phyloP scores from a whole-genome alignment of 1,140 invertebrate genomes.

The Dreissena polymorpha region DNA sequence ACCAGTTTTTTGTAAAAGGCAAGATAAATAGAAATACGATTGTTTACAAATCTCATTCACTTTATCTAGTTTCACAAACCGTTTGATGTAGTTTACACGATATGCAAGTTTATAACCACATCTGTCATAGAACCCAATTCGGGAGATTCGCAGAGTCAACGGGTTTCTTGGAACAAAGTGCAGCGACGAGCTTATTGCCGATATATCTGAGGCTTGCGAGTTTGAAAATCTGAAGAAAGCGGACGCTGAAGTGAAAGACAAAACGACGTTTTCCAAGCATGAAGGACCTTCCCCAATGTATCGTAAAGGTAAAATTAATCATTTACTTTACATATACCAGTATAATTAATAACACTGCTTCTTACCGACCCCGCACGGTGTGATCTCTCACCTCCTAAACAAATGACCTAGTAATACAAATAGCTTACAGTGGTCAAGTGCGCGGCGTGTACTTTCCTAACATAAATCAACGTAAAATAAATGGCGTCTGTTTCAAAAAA shows the following conservation, averaged over 20 bases:
- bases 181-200: conserved; percentile 46
- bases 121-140: conserved; percentile 45
- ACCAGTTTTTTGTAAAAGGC: too few relatives aligned
- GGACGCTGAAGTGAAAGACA: background rate
- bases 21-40: too few relatives aligned
- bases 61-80: too few relatives aligned
- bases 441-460: too few relatives aligned
- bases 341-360: background rate
- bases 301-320: conserved; percentile 37
- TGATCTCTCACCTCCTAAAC: too few relatives aligned
- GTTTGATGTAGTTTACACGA: too few relatives aligned
- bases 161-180: conserved; percentile 45
- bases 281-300: background rate
- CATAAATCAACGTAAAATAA: too few relatives aligned
- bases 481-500: too few relatives aligned
- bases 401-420: too few relatives aligned
- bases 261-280: background rate
- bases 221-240: conserved; percentile 47
- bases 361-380: background rate
- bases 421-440: too few relatives aligned
- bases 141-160: conserved; percentile 50
- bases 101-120: too few relatives aligned
- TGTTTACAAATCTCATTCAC: too few relatives aligned
- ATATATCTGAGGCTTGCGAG: conserved; percentile 46
- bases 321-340: background rate